Base-by-base conservation (phyloP, 2,797 vertebrate species). In the Clarias fuscus region DNA sequence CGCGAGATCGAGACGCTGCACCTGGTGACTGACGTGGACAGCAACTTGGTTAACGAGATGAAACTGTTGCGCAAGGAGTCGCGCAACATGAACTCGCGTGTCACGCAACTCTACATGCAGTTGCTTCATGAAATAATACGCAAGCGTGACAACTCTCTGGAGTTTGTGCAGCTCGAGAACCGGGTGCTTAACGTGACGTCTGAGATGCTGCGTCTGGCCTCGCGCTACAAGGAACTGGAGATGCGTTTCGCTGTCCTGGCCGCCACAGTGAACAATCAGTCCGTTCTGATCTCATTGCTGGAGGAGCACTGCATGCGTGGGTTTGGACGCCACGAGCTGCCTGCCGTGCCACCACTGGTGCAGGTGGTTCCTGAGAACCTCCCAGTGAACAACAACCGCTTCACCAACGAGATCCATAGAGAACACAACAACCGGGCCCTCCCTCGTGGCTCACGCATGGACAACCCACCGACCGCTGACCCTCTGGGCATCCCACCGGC, bases 91-190 rank as follows among this genome's bases (percentile, higher is more conserved):
- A 99, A 99, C 94, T 99, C 98, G 0, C 95, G 98, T 0, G 98
- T 99, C 58, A 99, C 98, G 4, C 98, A 99, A 24, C 97, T 99
- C 88, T 99, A 99, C 30, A 99, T 99, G 98, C 98, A 99, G 85
- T 96, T 99, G 87, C 89, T 99, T 88, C 98, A 99, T 7, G 98
- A 99, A 95, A 99, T 99, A 76, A 99, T 99, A 88, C 96, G 98
- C 22, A 99, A 99, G 87, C 94, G 98, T 24, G 98, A 99, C 91
- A 99, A 99, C 90, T 97, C 98, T 0, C 95, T 99, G 6, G 98
- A 99, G 93, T 94, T 99, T 30, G 98, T 97, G 84, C 97, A 99
- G 92, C 88, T 99, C 93, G 98, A 99, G 93, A 99, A 97, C 91
- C 98, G 97, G 61, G 96, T 99, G 90, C 96, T 99, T 8, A 99